These are phyloP conservation scores for Agapostemon virescens DNA, from an alignment of 2,888 invertebrate genomes.

Conservation along the genomic window DNA sequence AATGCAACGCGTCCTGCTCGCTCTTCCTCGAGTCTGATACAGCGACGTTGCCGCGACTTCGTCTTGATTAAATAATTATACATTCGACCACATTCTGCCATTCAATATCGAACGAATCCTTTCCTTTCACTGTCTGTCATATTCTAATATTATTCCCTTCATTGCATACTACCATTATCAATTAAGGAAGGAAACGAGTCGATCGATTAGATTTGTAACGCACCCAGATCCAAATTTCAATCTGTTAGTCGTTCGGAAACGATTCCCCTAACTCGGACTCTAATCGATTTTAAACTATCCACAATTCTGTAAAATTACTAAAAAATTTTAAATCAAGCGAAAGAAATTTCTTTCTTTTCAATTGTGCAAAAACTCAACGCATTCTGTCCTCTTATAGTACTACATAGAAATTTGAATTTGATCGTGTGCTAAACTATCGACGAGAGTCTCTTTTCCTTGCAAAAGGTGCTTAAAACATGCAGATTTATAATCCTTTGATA, in stretches of 20 bases:
- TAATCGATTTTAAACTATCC: neutral
- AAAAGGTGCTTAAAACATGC: neutral
- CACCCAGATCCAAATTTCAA: conserved; percentile 2
- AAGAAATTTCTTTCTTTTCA: neutral
- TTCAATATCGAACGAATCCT: conserved; percentile 1
- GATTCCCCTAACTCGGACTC: neutral
- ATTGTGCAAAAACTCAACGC: neutral
- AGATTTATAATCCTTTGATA: neutral
- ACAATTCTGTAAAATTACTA: neutral
- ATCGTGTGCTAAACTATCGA: neutral
- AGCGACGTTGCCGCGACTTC: conserved; percentile 76
- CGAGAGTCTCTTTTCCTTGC: neutral
- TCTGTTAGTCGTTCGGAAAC: neutral
- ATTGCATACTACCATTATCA: neutral
- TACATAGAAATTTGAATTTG: neutral
- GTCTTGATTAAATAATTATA: conserved; percentile 48
- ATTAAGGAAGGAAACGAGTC: neutral
- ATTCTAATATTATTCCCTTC: neutral
- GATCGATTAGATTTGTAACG: no score
- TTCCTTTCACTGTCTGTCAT: neutral
- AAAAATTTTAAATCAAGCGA: neutral
- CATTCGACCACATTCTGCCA: neutral
- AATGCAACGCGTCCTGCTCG: conserved; percentile 62
- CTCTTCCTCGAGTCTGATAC: conserved; percentile 67
- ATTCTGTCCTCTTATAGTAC: neutral